Conservation (phyloP, 2,888 invertebrate genomes). For the Anorthoa munda region DNA sequence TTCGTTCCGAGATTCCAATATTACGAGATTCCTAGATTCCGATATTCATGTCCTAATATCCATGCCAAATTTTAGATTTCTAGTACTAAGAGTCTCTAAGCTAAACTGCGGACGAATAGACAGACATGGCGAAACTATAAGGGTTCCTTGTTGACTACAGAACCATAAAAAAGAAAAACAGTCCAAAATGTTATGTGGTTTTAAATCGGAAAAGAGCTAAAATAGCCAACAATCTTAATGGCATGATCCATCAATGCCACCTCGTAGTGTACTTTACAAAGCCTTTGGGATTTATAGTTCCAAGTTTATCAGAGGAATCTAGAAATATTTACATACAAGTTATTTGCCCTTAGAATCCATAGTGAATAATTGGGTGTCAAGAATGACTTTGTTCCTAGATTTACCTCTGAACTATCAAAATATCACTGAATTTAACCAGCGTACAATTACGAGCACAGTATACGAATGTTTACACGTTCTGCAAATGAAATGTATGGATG, state of each 20-base stretch:
- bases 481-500: too few relatives aligned
- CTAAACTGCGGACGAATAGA: too few relatives aligned
- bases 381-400: neutral
- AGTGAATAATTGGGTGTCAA: neutral
- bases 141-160: too few relatives aligned
- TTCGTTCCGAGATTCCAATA: too few relatives aligned
- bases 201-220: neutral
- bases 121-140: too few relatives aligned
- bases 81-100: too few relatives aligned
- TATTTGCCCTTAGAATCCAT: neutral
- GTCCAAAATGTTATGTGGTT: constrained; percentile 1
- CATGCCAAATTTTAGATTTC: too few relatives aligned
- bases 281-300: neutral
- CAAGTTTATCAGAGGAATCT: neutral
- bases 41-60: too few relatives aligned
- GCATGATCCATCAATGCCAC: neutral
- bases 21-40: too few relatives aligned
- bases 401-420: neutral
- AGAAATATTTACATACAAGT: neutral
- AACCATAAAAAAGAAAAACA: neutral
- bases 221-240: constrained; percentile 4
- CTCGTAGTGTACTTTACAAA: neutral
- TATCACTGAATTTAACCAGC: neutral
- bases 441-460: too few relatives aligned
- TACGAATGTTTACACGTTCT: too few relatives aligned